Evolutionary conservation across 2,797 vertebrate genomes (phyloP), one percentile per base, ranked within the genome.

Genomic region (Morus bassanus): DNA sequence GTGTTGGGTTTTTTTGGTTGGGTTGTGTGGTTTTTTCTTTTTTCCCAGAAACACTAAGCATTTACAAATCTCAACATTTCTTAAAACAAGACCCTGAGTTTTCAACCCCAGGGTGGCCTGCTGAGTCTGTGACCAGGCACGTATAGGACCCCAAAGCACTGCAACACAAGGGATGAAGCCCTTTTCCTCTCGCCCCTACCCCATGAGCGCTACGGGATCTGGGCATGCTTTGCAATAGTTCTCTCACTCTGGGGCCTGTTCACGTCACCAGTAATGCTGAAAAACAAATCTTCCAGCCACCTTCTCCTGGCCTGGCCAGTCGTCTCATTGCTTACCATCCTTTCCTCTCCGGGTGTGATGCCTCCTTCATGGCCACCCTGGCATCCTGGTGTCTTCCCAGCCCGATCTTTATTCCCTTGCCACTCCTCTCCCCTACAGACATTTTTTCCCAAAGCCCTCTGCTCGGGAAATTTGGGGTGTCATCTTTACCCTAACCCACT

Each of bases 141-240:
- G 2, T 61, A 74, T 77, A 50, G 56, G 57, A 63, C 41, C 28
- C 48, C 69, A 68, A 74, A 83, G 50, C 45, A 73, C 56, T 69
- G 56, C 60, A 85, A n/a, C 4, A 3, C 41, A n/a, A 46, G 59
- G 18, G 41, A 31, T 70, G n/a, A 92, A 87, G 37, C 51, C 16
- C 63, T 54, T 93, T 85, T 43, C 5, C 0, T 64, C 31, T 79
- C 16, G 2, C 16, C 22, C 22, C 31, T 76, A 8, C 16, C 15
- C 33, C 2, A 0, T 35, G 35, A 85, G 46, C 4, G 3, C 80
- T 1, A 0, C 6, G 6, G 65, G 23, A 85, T 23, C 37, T 1
- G 0, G 13, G 31, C 0, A 0, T 0, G 0, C 65, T 94, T 74
- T 70, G 59, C 68, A 80, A 25, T 60, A 68, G 61, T 54, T 93